phyloP scores from a whole-genome alignment of 2,797 vertebrate genomes.

The Phoebastria nigripes region DNA sequence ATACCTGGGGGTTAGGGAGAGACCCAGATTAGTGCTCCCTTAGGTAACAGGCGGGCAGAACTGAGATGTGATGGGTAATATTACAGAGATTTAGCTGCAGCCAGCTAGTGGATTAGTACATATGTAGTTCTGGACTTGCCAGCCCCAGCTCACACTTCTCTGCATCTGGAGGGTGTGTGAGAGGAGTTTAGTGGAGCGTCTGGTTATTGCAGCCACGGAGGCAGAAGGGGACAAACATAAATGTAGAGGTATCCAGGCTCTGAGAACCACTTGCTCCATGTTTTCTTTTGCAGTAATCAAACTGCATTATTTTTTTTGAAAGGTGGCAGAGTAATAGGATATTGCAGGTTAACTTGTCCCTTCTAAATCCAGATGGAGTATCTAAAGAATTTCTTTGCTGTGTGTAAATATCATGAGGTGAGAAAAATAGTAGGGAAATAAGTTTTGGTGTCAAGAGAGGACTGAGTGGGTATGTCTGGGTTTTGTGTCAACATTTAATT shows the following conservation, averaged over 20 bases:
- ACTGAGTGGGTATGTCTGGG: background rate
- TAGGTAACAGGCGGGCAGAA: background rate
- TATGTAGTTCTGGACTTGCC: fast-evolving
- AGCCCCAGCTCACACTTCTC: background rate
- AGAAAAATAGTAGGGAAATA: slow-evolving; percentile 21
- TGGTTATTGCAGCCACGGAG: background rate
- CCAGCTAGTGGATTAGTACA: background rate
- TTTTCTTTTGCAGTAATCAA: background rate
- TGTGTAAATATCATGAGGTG: background rate
- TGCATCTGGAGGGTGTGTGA: background rate
- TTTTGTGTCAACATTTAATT: slow-evolving; percentile 49
- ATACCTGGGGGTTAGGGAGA: background rate
- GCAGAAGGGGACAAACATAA: background rate
- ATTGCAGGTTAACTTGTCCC: background rate
- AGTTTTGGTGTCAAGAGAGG: background rate
- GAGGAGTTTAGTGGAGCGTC: background rate
- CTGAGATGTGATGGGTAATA: too few relatives aligned
- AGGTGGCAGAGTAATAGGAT: background rate
- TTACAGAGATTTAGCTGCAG: background rate
- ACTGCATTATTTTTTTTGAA: background rate
- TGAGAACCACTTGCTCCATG: background rate
- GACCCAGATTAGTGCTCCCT: background rate
- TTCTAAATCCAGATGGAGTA: background rate
- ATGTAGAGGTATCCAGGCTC: background rate
- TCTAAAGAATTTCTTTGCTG: background rate